These are phyloP conservation scores for Sclerurus mexicanus DNA, from an alignment of 2,113 vertebrate species.

Conservation along the genomic window DNA sequence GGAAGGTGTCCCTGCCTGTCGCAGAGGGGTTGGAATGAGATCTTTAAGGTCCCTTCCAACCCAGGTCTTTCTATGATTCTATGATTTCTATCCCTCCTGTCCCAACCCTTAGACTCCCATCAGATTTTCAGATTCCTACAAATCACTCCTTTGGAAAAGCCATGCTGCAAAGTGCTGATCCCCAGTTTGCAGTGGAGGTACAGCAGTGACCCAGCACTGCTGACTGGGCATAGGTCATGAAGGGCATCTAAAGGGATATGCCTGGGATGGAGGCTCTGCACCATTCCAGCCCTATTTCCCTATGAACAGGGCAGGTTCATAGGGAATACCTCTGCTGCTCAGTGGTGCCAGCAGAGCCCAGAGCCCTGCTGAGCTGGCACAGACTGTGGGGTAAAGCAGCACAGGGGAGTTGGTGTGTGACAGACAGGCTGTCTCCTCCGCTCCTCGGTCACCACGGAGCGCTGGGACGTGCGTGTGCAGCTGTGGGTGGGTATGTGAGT, in stretches of 20 bases:
- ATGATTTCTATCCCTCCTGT: not conserved
- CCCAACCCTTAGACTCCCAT: not conserved
- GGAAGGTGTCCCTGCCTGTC: not conserved
- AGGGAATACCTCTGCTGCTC: not conserved
- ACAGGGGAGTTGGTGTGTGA: not conserved
- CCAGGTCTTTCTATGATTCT: not conserved
- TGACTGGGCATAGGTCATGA: rapidly evolving
- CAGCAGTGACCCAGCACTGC: not conserved
- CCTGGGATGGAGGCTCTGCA: not conserved
- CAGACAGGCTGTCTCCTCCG: not conserved
- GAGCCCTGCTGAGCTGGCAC: not conserved
- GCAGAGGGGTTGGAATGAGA: not conserved
- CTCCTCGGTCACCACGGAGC: not conserved
- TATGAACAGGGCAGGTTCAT: not conserved
- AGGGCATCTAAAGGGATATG: not conserved
- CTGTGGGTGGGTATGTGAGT: not conserved
- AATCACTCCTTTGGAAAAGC: not conserved
- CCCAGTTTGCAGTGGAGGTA: not conserved
- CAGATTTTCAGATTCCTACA: not conserved
- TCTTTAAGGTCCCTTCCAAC: not conserved
- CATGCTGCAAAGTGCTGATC: not conserved
- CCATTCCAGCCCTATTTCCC: not conserved
- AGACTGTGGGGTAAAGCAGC: not conserved
- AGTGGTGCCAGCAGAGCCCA: not conserved
- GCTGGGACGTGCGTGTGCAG: not conserved